Base-by-base conservation (phyloP, 2,797 vertebrate genomes). In the Chromis chromis region DNA sequence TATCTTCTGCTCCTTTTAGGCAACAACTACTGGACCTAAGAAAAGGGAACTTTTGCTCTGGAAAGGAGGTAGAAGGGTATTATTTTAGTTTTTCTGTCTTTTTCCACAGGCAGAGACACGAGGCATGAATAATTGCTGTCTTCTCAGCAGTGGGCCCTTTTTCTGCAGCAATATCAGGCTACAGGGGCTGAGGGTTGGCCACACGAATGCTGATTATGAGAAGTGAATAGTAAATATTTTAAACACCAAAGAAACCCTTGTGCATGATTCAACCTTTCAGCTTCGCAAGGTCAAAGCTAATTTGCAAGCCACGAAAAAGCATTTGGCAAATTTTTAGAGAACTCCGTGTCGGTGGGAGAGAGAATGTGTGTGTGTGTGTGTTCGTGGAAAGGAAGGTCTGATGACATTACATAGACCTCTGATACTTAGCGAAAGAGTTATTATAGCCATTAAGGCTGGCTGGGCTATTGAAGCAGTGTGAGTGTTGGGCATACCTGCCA, bases 221-320 rank as follows among this genome's bases (percentile, higher is more conserved):
- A 88, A 90, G 87, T 74, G 86, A 93, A 90, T 90, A 75, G 92
- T 93, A 94, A 93, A 94, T 94, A 94, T 93, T 93, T 92, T 70
- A 91, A 92, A 90, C 87, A 82, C 79, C 87, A 88, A 77, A 88
- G 77, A 86, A 92, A 91, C 80, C 84, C 83, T 67, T 79, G 88
- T 82, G 84, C 87, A 76, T 67, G 81, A 89, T 86, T 87, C 91
- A 90, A 93, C 92, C 91, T 91, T 92, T 93, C 82, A 78, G 86
- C 87, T 80, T 75, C 76, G 70, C 91, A 94, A 94, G 94, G 93
- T 94, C 91, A 91, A 70, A 87, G 84, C 91, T 92, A 90, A 95
- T 95, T 92, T 93, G 88, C 91, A 89, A 91, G 83, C 79, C 89
- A 87, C 74, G 82, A 89, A 93, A 93, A 92, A 86, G 77, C 87